These are phyloP conservation scores for Drosophila azteca DNA, from an alignment of 1,140 invertebrate genomes.

Conservation along the genomic window DNA sequence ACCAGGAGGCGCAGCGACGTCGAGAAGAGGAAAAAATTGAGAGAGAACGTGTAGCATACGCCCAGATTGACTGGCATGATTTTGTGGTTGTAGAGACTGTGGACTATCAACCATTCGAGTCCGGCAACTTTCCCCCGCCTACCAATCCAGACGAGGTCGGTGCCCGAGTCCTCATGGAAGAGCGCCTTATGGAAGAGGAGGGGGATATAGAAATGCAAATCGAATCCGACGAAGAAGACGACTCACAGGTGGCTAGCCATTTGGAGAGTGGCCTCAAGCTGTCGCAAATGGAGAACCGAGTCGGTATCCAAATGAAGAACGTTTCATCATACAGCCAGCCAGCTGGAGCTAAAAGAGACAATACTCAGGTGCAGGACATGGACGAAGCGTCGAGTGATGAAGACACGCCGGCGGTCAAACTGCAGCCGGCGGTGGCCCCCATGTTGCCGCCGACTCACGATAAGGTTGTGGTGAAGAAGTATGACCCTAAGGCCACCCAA, in stretches of 20 bases:
- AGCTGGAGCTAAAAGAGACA: slow-evolving; percentile 81
- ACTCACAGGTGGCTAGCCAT: slow-evolving; percentile 82
- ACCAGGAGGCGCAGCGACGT: slow-evolving; percentile 95
- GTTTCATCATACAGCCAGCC: slow-evolving; percentile 67
- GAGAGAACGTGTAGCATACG: slow-evolving; percentile 97
- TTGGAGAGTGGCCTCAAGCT: slow-evolving; percentile 82
- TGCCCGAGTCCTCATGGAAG: slow-evolving; percentile 94
- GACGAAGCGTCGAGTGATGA: slow-evolving; percentile 94
- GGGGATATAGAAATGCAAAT: slow-evolving; percentile 88
- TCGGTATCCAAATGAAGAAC: slow-evolving; percentile 84
- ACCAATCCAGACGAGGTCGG: slow-evolving; percentile 99
- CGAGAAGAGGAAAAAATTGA: slow-evolving; percentile 98
- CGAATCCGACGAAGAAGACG: slow-evolving; percentile 88
- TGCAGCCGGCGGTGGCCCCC: slow-evolving; percentile 85
- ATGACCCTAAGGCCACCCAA: slow-evolving; percentile 95
- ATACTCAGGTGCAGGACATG: slow-evolving; percentile 92
- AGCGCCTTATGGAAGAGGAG: slow-evolving; percentile 84
- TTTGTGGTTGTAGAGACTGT: slow-evolving; percentile 99
- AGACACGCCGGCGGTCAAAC: slow-evolving; percentile 85
- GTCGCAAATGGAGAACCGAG: slow-evolving; percentile 87
- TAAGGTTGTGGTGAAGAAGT: slow-evolving; percentile 98
- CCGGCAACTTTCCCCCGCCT: slow-evolving; percentile 97
- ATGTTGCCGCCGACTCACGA: slow-evolving; percentile 94
- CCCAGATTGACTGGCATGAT: slow-evolving; percentile 99
- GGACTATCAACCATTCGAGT: slow-evolving; percentile 98